A percentile compares a stretch with the other conserved stretches of the same genome.
phyloP scores from a whole-genome alignment of 2,797 vertebrate species.

The Acomys russatus region DNA sequence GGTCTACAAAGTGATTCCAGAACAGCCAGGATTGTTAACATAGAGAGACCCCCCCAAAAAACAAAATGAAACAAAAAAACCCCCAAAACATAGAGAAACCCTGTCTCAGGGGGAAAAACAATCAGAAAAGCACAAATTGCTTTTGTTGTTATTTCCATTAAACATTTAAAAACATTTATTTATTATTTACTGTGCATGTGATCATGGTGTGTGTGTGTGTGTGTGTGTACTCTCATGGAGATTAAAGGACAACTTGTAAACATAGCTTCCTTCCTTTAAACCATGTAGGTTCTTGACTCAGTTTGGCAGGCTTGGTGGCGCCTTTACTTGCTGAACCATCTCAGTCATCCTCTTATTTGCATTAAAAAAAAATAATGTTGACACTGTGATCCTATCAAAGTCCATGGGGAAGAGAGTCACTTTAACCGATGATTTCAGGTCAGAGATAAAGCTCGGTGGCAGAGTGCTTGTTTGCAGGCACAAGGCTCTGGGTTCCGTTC shows the following conservation, averaged over 20 bases:
- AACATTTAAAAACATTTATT: background rate
- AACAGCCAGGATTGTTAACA: too few species aligned
- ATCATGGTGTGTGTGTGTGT: background rate
- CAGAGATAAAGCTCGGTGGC: background rate
- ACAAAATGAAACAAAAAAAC: too few species aligned
- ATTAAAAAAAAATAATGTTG: background rate
- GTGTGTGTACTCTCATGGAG: background rate
- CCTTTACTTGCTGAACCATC: background rate
- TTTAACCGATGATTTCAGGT: background rate
- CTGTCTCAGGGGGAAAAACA: too few species aligned
- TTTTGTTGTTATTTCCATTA: background rate
- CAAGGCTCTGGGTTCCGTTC: background rate
- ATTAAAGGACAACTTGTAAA: background rate
- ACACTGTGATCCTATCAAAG: background rate
- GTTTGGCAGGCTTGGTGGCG: background rate
- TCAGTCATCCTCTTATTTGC: background rate
- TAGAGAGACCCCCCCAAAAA: too few species aligned
- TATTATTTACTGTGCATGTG: background rate
- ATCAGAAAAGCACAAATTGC: background rate
- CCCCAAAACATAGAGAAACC: too few species aligned
- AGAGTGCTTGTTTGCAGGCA: background rate
- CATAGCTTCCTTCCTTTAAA: background rate
- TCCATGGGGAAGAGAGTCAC: background rate
- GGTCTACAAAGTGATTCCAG: too few species aligned
- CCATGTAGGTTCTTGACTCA: background rate